These are phyloP conservation scores for Lemur catta DNA, from an alignment of 2,797 vertebrate genomes.

Conservation along the genomic window DNA sequence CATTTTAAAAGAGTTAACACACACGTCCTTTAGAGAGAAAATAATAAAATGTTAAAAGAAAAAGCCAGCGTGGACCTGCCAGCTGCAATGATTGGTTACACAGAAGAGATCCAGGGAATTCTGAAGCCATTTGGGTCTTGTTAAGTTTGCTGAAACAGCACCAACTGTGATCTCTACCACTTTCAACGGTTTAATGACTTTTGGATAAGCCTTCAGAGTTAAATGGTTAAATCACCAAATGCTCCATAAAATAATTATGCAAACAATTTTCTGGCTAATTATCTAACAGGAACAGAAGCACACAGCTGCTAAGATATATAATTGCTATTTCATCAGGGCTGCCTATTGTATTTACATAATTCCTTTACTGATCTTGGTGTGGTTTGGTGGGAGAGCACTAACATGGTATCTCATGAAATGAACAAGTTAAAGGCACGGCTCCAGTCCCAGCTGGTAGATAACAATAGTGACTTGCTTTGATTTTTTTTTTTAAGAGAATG, in stretches of 20 bases:
- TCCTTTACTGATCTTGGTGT: slow-evolving; percentile 78
- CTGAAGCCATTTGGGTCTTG: slow-evolving; percentile 62
- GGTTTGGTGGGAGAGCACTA: slow-evolving; percentile 52
- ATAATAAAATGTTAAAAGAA: slow-evolving; percentile 66
- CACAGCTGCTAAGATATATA: slow-evolving; percentile 84
- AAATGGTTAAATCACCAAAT: slow-evolving; percentile 83
- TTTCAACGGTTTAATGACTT: slow-evolving; percentile 82
- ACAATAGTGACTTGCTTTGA: slow-evolving; percentile 76
- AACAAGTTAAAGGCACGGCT: slow-evolving; percentile 74
- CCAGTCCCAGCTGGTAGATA: slow-evolving; percentile 80
- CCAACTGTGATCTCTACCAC: slow-evolving; percentile 74
- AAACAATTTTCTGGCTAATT: slow-evolving; percentile 85
- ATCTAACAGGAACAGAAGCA: slow-evolving; percentile 77
- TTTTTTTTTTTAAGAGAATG: slow-evolving; percentile 67
- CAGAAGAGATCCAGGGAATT: slow-evolving; percentile 58
- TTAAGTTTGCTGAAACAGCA: slow-evolving; percentile 71
- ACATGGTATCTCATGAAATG: slow-evolving; percentile 81
- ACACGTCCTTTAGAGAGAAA: slow-evolving; percentile 47
- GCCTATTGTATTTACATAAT: slow-evolving; percentile 83
- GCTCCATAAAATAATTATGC: slow-evolving; percentile 84
- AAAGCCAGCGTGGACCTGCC: slow-evolving; percentile 51
- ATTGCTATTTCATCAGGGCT: slow-evolving; percentile 81
- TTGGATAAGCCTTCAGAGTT: slow-evolving; percentile 82
- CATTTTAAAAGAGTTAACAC: slow-evolving; percentile 65
- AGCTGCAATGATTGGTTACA: slow-evolving; percentile 45